These are phyloP conservation scores for Acridotheres tristis DNA, from an alignment of 2,797 vertebrate genomes.

Conservation along the genomic window DNA sequence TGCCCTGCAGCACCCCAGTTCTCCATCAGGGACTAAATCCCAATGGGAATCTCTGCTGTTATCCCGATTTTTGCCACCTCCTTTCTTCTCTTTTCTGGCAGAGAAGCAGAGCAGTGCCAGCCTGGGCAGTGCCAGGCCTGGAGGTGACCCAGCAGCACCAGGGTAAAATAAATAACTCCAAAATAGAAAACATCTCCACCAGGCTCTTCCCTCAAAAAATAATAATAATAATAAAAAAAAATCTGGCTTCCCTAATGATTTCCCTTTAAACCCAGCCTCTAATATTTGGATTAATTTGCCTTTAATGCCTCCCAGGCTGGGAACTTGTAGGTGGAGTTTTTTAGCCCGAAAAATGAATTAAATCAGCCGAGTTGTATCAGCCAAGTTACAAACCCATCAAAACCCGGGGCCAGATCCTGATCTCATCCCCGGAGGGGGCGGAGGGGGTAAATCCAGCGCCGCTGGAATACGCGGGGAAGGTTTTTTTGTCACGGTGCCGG, in stretches of 20 bases:
- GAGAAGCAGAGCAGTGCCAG: not conserved
- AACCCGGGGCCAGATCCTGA: constrained; percentile 45
- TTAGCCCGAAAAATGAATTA: constrained; percentile 36
- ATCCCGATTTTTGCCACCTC: not conserved
- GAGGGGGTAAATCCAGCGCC: not conserved
- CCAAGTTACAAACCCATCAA: constrained; percentile 43
- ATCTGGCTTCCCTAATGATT: not conserved
- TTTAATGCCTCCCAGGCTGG: constrained; percentile 39
- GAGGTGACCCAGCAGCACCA: not conserved
- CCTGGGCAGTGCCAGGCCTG: not conserved
- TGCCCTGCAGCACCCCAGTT: accelerated
- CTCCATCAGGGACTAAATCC: not conserved
- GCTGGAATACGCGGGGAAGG: not conserved
- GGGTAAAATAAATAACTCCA: not conserved
- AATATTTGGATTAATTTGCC: constrained; percentile 15
- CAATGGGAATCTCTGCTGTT: not conserved
- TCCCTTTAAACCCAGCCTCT: constrained; percentile 18
- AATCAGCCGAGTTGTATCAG: constrained; percentile 32
- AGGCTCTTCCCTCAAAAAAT: not conserved
- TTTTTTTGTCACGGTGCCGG: not conserved
- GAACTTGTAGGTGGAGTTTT: constrained; percentile 47
- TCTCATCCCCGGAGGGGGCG: constrained; percentile 3
- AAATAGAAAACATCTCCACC: not conserved
- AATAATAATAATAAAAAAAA: no score
- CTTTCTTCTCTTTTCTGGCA: not conserved